Evolutionary conservation across 1,140 invertebrate species (phyloP).

Genomic region (Sinella curviseta): DNA sequence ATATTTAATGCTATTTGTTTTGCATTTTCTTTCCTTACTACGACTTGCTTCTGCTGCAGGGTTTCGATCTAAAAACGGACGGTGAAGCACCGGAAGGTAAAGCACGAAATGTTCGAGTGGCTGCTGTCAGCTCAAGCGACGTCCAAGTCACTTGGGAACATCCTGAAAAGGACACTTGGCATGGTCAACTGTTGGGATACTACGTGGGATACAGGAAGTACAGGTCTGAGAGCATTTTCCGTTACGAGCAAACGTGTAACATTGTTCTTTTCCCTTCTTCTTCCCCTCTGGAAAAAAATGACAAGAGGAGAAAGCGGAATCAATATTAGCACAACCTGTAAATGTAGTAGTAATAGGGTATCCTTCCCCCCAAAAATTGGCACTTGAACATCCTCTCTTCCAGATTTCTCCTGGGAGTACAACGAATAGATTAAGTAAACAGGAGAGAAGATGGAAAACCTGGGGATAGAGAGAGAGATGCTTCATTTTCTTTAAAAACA

Average conservation of each 20-base stretch:
- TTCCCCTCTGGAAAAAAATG: too few relatives aligned
- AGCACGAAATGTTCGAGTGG: slow-evolving; percentile 40
- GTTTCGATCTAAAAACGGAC: slow-evolving; percentile 50
- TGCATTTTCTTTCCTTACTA: not conserved
- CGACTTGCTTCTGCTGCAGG: slow-evolving; percentile 40
- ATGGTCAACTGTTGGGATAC: slow-evolving; percentile 45
- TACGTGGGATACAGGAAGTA: slow-evolving; percentile 42
- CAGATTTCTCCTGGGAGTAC: slow-evolving; percentile 1
- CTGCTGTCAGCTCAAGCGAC: slow-evolving; percentile 39
- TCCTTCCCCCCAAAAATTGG: not conserved
- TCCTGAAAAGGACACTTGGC: slow-evolving; percentile 31
- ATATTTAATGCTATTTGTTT: too few relatives aligned
- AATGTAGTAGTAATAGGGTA: not conserved
- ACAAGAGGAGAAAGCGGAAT: too few relatives aligned
- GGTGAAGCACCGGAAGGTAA: slow-evolving; percentile 46
- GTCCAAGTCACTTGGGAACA: slow-evolving; percentile 46
- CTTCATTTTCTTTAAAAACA: too few relatives aligned
- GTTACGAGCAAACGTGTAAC: too few relatives aligned
- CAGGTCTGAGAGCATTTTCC: slow-evolving; percentile 26
- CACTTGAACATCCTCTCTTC: not conserved
- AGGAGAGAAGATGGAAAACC: too few relatives aligned
- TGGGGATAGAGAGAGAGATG: too few relatives aligned
- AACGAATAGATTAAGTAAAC: not conserved
- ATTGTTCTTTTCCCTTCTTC: not conserved
- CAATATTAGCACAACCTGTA: too few relatives aligned